Conservation (phyloP, 1,140 invertebrate genomes). For the Eriosoma lanigerum region DNA sequence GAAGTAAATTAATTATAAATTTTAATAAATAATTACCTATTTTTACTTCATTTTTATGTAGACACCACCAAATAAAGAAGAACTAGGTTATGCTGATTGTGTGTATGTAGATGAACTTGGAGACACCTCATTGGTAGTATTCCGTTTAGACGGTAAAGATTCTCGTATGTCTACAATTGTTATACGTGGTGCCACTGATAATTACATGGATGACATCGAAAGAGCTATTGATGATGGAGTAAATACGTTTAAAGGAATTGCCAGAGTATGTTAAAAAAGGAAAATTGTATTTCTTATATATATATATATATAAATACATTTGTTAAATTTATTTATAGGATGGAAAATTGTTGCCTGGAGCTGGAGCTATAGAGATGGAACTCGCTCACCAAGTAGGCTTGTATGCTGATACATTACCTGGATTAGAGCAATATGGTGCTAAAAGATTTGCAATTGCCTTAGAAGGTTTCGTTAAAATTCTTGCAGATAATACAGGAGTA, state of each 20-base stretch:
- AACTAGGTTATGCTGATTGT: conserved; percentile 88
- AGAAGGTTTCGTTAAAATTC: conserved; percentile 85
- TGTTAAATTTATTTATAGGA: conserved; percentile 60
- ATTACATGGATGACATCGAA: conserved; percentile 99
- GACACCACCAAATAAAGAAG: conserved; percentile 82
- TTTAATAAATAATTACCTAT: too few species aligned
- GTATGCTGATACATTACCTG: conserved; percentile 88
- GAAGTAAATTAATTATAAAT: too few species aligned
- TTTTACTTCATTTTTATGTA: conserved; percentile 54
- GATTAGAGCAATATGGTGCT: conserved; percentile 95
- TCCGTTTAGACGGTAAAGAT: conserved; percentile 77
- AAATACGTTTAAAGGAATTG: conserved; percentile 93
- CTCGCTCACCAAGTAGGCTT: conserved; percentile 81
- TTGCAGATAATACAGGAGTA: conserved; percentile 93
- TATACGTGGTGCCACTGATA: conserved; percentile 93
- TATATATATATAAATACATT: not conserved
- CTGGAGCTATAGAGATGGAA: conserved; percentile 93
- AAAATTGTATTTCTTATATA: not conserved
- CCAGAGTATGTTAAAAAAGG: conserved; percentile 59
- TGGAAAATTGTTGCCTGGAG: conserved; percentile 84
- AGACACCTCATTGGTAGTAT: conserved; percentile 90
- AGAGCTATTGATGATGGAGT: conserved; percentile 97
- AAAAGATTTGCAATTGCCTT: conserved; percentile 91
- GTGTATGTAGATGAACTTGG: conserved; percentile 96
- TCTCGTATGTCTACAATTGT: conserved; percentile 91